Conservation (phyloP, 2,113 vertebrate genomes). For the Apteryx mantelli region DNA sequence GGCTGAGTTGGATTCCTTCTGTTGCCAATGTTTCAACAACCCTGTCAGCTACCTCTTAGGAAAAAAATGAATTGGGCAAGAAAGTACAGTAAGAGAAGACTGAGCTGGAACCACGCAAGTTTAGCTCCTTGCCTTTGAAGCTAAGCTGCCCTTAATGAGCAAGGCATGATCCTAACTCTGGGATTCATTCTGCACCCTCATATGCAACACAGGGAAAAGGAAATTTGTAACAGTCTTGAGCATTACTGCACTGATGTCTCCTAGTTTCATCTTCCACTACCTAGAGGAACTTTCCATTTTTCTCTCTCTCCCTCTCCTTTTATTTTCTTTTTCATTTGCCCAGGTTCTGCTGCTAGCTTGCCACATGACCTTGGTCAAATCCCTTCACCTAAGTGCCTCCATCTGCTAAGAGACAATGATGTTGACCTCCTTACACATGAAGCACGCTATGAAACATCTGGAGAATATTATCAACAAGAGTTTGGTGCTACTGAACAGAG, state of each 20-base stretch:
- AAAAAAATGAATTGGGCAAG: background rate
- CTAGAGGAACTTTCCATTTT: background rate
- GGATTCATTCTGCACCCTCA: background rate
- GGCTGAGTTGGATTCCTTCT: background rate
- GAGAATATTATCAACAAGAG: background rate
- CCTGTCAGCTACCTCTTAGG: background rate
- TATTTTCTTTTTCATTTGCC: background rate
- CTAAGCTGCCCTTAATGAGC: slow-evolving; percentile 4
- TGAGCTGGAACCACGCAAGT: background rate
- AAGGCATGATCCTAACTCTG: background rate
- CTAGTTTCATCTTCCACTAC: background rate
- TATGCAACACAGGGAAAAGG: background rate
- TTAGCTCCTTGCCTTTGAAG: slow-evolving; percentile 31
- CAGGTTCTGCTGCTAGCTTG: background rate
- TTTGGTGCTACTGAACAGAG: background rate
- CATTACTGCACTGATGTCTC: background rate
- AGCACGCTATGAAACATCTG: background rate
- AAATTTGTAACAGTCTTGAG: background rate
- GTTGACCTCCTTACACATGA: background rate
- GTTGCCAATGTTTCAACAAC: background rate
- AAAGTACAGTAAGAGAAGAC: background rate
- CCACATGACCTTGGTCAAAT: background rate
- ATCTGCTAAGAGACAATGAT: background rate
- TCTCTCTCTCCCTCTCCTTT: background rate
- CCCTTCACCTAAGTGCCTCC: background rate